Conservation (phyloP, 2,113 vertebrate species). For the Periophthalmus modestus region DNA sequence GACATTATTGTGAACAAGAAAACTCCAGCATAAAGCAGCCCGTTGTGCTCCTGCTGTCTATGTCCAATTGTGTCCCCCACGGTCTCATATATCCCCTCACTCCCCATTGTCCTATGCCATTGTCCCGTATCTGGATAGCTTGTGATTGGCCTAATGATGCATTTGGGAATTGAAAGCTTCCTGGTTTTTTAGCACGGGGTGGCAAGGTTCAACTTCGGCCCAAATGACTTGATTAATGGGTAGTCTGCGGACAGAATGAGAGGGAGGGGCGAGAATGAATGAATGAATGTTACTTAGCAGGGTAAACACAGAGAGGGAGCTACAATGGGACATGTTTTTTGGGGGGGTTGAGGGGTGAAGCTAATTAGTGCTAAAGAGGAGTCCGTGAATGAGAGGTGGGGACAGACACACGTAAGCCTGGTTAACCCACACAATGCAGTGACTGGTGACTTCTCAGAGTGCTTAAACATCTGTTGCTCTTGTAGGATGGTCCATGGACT, state of each 20-base stretch:
- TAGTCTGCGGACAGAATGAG: slow-evolving; percentile 71
- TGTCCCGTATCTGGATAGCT: slow-evolving; percentile 49
- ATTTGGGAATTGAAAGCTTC: slow-evolving; percentile 72
- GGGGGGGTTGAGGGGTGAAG: slow-evolving; percentile 28
- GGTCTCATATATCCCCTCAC: slow-evolving; percentile 49
- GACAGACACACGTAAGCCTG: slow-evolving; percentile 72
- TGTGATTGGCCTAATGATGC: slow-evolving; percentile 65
- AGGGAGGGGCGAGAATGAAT: slow-evolving; percentile 47
- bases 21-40: slow-evolving; percentile 44
- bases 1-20: slow-evolving; percentile 18
- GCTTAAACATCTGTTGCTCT: slow-evolving; percentile 78
- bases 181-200: slow-evolving; percentile 56
- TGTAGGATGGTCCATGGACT: slow-evolving; percentile 38
- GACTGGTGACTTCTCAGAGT: slow-evolving; percentile 17
- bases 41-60: slow-evolving; percentile 49
- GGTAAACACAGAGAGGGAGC: slow-evolving; percentile 52
- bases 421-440: slow-evolving; percentile 45
- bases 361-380: slow-evolving; percentile 67
- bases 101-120: slow-evolving; percentile 53
- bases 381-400: slow-evolving; percentile 67
- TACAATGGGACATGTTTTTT: slow-evolving; percentile 45
- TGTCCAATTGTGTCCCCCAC: slow-evolving; percentile 46
- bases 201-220: slow-evolving; percentile 59
- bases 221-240: slow-evolving; percentile 76
- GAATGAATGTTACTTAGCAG: slow-evolving; percentile 66